phyloP scores from a whole-genome alignment of 2,888 invertebrate genomes.

The Amblyjoppa fuscipennis region DNA sequence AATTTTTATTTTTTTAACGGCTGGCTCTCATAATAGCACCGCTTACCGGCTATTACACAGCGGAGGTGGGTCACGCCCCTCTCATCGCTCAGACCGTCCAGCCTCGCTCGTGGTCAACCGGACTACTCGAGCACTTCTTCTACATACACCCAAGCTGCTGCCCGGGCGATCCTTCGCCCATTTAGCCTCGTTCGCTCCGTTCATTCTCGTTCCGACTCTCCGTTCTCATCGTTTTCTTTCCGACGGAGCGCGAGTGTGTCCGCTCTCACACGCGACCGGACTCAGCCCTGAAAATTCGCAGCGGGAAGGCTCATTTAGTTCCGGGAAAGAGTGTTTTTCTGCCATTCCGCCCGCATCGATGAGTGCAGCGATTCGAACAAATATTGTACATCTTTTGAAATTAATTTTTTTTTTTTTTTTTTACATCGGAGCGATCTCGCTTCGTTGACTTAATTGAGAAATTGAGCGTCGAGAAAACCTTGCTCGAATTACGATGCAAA shows the following conservation, averaged over 20 bases:
- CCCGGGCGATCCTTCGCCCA: slow-evolving; percentile 48
- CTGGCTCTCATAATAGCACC: slow-evolving; percentile 77
- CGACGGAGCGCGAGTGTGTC: neutral
- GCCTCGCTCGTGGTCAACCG: slow-evolving; percentile 50
- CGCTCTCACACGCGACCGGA: slow-evolving; percentile 3
- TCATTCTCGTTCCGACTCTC: slow-evolving; percentile 32
- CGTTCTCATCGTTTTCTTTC: slow-evolving; percentile 60
- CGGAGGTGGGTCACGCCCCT: slow-evolving; percentile 75
- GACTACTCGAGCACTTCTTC: slow-evolving; percentile 27
- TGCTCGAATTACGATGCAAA: neutral
- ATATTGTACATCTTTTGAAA: neutral
- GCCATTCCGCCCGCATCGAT: neutral
- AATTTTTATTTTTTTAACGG: slow-evolving; percentile 65
- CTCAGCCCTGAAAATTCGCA: neutral
- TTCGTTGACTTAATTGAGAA: neutral
- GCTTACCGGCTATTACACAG: slow-evolving; percentile 78
- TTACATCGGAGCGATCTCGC: neutral
- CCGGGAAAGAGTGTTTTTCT: neutral
- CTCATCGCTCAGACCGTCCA: slow-evolving; percentile 76
- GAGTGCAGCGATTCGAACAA: neutral
- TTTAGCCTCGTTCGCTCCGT: slow-evolving; percentile 41
- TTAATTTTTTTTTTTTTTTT: neutral
- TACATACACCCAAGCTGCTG: slow-evolving; percentile 21
- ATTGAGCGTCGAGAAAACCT: neutral
- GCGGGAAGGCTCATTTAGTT: neutral